A percentile compares a stretch with the other conserved stretches of the same genome.
Conservation (phyloP, 2,888 invertebrate genomes). For the Steinernema carpocapsae region DNA sequence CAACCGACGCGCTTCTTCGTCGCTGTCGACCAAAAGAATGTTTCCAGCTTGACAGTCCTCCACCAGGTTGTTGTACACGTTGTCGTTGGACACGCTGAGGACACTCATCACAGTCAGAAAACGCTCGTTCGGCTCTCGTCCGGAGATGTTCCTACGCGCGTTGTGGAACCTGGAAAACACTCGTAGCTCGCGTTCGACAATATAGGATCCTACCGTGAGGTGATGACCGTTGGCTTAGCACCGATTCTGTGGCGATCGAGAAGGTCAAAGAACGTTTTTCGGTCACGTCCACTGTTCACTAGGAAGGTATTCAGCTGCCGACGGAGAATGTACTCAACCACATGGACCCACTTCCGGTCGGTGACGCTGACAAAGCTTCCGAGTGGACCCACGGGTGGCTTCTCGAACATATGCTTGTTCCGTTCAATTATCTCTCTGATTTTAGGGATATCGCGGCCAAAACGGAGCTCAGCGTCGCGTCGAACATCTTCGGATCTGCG, state of each 20-base stretch:
- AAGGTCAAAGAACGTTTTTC: conserved; percentile 26
- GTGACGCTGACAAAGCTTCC: conserved; percentile 52
- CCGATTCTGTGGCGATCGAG: background rate
- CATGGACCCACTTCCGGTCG: conserved; percentile 52
- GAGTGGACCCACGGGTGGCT: conserved; percentile 58
- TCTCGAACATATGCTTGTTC: conserved; percentile 43
- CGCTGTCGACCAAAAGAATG: conserved; percentile 52
- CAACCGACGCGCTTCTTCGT: conserved; percentile 53
- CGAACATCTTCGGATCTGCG: conserved; percentile 14
- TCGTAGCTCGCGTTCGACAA: background rate
- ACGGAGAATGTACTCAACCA: conserved; percentile 49
- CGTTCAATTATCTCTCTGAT: conserved; percentile 46
- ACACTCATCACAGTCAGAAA: conserved; percentile 37
- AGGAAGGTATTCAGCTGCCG: conserved; percentile 39
- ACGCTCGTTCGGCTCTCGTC: conserved; percentile 35
- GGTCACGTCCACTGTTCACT: conserved; percentile 21
- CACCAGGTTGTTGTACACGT: conserved; percentile 26
- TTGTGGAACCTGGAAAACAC: conserved; percentile 8
- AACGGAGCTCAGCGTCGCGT: conserved; percentile 39
- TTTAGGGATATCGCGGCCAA: conserved; percentile 48
- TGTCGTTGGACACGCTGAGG: conserved; percentile 39
- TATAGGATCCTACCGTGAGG: background rate
- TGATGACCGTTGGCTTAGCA: background rate
- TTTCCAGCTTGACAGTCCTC: conserved; percentile 32
- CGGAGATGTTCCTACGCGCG: background rate